Percentiles rank a stretch among this genome's conserved stretches.
Evolutionary conservation across 2,113 vertebrate genomes (phyloP).

Genomic region (Scomber japonicus): DNA sequence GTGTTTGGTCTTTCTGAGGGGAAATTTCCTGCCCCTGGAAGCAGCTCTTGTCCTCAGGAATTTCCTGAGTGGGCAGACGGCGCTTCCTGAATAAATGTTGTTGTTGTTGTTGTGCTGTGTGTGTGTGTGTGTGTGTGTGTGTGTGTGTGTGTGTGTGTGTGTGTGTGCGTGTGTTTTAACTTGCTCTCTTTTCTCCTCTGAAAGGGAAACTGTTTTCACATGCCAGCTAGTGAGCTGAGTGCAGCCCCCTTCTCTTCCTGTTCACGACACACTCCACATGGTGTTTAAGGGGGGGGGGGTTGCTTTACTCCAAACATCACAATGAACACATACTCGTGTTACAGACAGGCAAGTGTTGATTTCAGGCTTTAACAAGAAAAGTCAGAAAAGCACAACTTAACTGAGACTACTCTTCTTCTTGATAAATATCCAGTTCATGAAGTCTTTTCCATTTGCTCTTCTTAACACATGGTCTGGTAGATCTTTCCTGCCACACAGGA

Average conservation of each 20-base stretch:
- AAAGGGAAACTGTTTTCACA: constrained; percentile 93
- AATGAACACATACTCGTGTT: constrained; percentile 20
- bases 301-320: constrained; percentile 20
- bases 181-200: constrained; percentile 81
- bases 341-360: neutral
- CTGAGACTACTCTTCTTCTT: neutral
- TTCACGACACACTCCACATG: constrained; percentile 73
- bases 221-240: constrained; percentile 74
- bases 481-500: constrained; percentile 23
- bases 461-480: neutral
- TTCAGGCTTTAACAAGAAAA: constrained; percentile 7
- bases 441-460: neutral
- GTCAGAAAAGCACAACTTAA: neutral
- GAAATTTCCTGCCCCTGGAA: constrained; percentile 99
- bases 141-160: constrained; percentile 28
- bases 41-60: constrained; percentile 96
- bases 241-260: constrained; percentile 76
- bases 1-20: constrained; percentile 87
- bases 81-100: constrained; percentile 97
- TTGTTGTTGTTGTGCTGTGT: constrained; percentile 60
- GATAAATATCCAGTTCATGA: constrained; percentile 10
- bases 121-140: constrained; percentile 40
- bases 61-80: constrained; percentile 99
- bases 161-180: constrained; percentile 56
- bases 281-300: constrained; percentile 13